phyloP scores from a whole-genome alignment of 2,113 vertebrate genomes.

The Colaptes auratus region DNA sequence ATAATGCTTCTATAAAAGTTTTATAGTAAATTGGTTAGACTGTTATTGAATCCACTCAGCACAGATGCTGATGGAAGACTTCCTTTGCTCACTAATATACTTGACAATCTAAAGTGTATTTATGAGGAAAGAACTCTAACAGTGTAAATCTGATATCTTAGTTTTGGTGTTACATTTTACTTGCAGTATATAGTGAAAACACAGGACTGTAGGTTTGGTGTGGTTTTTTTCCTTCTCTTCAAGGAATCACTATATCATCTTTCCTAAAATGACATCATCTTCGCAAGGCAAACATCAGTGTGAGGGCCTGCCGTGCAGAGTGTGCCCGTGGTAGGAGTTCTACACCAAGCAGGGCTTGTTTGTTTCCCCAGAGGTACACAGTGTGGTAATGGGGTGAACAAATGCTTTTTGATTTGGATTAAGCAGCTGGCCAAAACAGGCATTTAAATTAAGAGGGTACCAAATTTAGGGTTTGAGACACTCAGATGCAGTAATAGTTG shows the following conservation, averaged over 20 bases:
- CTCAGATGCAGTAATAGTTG: background rate
- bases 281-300: background rate
- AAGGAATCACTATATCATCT: background rate
- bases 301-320: fast-evolving
- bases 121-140: background rate
- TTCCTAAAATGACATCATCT: background rate
- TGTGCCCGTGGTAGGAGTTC: background rate
- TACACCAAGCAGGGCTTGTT: background rate
- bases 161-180: background rate
- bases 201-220: background rate
- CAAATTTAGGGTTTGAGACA: background rate
- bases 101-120: background rate
- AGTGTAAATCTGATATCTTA: background rate
- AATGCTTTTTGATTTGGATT: background rate
- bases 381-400: background rate
- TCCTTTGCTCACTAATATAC: background rate
- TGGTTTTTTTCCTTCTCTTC: background rate
- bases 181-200: background rate
- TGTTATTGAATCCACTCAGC: slow-evolving; percentile 38
- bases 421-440: background rate
- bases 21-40: slow-evolving; percentile 66
- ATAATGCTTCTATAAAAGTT: slow-evolving; percentile 62
- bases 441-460: background rate
- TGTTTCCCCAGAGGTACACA: background rate
- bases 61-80: slow-evolving; percentile 24